Evolutionary conservation across 2,888 invertebrate genomes (phyloP).

Genomic region (Cataglyphis altisquamis): DNA sequence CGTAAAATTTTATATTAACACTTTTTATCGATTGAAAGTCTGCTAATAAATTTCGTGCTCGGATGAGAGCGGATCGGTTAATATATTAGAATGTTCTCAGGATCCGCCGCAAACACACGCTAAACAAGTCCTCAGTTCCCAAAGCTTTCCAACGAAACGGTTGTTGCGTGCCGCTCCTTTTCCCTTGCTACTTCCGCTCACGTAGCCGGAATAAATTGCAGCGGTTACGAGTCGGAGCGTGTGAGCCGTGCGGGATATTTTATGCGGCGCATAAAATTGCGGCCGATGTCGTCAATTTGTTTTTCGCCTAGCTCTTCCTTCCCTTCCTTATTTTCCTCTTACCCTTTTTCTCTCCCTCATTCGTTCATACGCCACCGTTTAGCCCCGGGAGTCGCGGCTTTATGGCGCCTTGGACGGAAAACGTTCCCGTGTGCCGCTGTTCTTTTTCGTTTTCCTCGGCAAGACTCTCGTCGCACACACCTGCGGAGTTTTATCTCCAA

Average conservation of each 20-base stretch:
- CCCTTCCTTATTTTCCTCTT: neutral
- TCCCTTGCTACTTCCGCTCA: slow-evolving; percentile 37
- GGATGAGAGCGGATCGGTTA: neutral
- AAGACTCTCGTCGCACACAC: slow-evolving; percentile 58
- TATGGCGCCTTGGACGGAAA: slow-evolving; percentile 57
- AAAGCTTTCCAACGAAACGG: slow-evolving; percentile 12
- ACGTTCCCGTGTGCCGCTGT: slow-evolving; percentile 43
- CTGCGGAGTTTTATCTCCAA: slow-evolving; percentile 72
- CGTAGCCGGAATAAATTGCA: slow-evolving; percentile 49
- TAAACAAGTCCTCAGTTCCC: neutral
- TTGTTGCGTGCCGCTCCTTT: slow-evolving; percentile 40
- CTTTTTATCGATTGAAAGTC: neutral
- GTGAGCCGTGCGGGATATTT: slow-evolving; percentile 50
- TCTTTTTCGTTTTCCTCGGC: slow-evolving; percentile 60
- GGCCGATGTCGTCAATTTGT: slow-evolving; percentile 69
- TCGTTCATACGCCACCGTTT: slow-evolving; percentile 47
- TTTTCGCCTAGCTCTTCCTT: slow-evolving; percentile 41
- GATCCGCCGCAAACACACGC: neutral
- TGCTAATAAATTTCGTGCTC: neutral
- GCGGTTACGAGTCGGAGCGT: neutral
- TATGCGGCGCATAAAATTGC: slow-evolving; percentile 61
- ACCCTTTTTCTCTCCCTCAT: neutral
- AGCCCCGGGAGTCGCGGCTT: slow-evolving; percentile 59
- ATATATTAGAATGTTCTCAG: neutral
- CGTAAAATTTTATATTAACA: slow-evolving; percentile 13